Evolutionary conservation across 1,140 invertebrate species (phyloP).

Genomic region (Bombus consobrinus): DNA sequence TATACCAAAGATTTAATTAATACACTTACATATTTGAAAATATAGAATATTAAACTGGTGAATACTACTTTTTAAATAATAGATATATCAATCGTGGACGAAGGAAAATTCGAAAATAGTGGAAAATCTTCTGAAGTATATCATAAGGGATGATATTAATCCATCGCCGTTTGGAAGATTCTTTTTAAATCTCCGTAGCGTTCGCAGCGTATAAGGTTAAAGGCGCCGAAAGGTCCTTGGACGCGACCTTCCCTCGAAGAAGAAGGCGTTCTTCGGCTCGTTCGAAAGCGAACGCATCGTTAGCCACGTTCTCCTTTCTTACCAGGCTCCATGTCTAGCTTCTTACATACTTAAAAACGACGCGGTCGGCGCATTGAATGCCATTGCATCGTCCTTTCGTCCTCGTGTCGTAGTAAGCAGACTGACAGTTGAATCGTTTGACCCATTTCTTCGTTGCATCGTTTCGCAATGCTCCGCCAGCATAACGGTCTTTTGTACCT

Average conservation of each 20-base stretch:
- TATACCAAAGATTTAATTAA: too few species aligned
- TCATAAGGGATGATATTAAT: too few species aligned
- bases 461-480: conserved; percentile 62
- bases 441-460: conserved; percentile 60
- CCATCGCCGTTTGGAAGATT: background rate
- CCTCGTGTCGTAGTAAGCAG: conserved; percentile 14
- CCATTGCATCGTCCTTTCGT: background rate
- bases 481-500: conserved; percentile 61
- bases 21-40: too few species aligned
- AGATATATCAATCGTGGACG: too few species aligned
- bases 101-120: background rate
- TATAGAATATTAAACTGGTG: too few species aligned
- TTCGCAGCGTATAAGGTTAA: background rate
- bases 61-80: too few species aligned
- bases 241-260: background rate
- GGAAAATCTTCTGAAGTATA: background rate
- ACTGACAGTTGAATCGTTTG: conserved; percentile 67
- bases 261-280: background rate
- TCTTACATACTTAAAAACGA: conserved; percentile 24
- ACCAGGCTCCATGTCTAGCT: background rate
- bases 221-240: background rate
- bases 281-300: conserved; percentile 10
- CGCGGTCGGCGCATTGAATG: conserved; percentile 17
- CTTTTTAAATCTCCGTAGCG: background rate
- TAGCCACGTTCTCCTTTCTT: background rate